Conservation (phyloP, 2,113 vertebrate genomes). For the Pteropus alecto region DNA sequence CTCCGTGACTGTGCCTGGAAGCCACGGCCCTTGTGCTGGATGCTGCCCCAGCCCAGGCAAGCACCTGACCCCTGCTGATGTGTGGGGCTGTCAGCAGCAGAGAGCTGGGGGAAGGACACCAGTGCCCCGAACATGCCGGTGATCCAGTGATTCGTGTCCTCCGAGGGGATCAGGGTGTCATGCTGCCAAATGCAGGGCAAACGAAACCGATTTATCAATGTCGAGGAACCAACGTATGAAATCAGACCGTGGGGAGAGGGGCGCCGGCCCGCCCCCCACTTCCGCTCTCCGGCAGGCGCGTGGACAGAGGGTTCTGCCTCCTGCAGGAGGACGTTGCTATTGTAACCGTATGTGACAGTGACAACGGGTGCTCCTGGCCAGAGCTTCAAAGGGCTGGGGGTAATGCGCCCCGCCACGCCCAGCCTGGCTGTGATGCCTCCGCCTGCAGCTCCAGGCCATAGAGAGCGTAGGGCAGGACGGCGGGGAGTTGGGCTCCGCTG, state of each 20-base stretch:
- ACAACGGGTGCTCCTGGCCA: constrained; percentile 41
- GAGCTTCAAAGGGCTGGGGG: constrained; percentile 53
- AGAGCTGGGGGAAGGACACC: constrained; percentile 50
- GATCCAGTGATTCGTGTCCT: constrained; percentile 67
- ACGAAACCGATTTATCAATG: constrained; percentile 78
- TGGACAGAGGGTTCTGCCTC: constrained; percentile 49
- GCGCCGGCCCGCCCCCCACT: neutral
- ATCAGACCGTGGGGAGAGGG: constrained; percentile 54
- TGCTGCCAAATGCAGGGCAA: constrained; percentile 70
- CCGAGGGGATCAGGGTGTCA: constrained; percentile 73
- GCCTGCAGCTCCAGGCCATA: neutral
- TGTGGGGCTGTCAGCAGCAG: constrained; percentile 36
- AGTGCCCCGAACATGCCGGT: constrained; percentile 54
- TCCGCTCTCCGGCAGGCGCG: constrained; percentile 6
- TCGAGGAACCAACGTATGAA: constrained; percentile 67
- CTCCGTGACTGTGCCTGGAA: constrained; percentile 64
- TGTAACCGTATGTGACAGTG: constrained; percentile 9
- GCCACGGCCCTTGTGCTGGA: constrained; percentile 66
- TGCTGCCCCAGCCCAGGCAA: constrained; percentile 39
- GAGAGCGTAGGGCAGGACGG: neutral
- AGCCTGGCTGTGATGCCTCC: neutral
- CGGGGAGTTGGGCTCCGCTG: neutral
- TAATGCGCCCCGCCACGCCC: neutral
- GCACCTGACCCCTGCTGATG: constrained; percentile 67
- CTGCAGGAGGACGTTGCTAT: neutral